phyloP scores from a whole-genome alignment of 2,888 invertebrate genomes.

The Leptogaster cylindrica region DNA sequence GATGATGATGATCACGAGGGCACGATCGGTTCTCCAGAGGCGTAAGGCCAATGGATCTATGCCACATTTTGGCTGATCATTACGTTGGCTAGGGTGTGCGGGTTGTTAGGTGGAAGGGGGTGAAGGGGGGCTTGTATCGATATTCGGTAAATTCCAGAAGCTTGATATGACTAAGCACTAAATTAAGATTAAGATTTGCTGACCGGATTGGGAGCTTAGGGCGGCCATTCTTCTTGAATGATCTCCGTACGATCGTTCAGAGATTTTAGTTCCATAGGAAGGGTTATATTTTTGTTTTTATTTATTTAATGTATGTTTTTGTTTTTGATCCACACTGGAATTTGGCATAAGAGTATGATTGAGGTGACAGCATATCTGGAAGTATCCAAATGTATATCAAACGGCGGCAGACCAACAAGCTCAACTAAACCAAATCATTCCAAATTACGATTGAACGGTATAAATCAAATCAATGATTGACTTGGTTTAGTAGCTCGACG shows the following conservation, averaged over 20 bases:
- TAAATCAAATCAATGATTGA: background rate
- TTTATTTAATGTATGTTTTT: too few relatives aligned
- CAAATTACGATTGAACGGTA: too few relatives aligned
- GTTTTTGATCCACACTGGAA: too few relatives aligned
- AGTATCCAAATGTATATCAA: too few relatives aligned
- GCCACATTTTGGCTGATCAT: too few relatives aligned
- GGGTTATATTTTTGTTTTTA: too few relatives aligned
- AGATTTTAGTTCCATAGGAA: too few relatives aligned
- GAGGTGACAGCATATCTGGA: too few relatives aligned
- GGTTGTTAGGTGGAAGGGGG: background rate
- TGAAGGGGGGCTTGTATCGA: conserved; percentile 8
- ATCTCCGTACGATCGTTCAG: too few relatives aligned
- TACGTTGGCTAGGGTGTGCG: background rate
- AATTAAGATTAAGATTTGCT: conserved; percentile 43
- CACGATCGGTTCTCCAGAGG: background rate
- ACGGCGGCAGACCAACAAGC: too few relatives aligned
- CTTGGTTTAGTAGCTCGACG: background rate
- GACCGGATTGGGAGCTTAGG: background rate
- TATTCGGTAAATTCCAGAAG: conserved; percentile 46
- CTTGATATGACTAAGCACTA: conserved; percentile 44
- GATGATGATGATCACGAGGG: background rate
- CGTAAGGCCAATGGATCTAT: background rate
- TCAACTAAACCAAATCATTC: too few relatives aligned
- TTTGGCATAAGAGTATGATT: too few relatives aligned
- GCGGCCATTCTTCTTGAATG: background rate